Evolutionary conservation across 2,888 invertebrate species (phyloP).

Genomic region (Apamea crenata): DNA sequence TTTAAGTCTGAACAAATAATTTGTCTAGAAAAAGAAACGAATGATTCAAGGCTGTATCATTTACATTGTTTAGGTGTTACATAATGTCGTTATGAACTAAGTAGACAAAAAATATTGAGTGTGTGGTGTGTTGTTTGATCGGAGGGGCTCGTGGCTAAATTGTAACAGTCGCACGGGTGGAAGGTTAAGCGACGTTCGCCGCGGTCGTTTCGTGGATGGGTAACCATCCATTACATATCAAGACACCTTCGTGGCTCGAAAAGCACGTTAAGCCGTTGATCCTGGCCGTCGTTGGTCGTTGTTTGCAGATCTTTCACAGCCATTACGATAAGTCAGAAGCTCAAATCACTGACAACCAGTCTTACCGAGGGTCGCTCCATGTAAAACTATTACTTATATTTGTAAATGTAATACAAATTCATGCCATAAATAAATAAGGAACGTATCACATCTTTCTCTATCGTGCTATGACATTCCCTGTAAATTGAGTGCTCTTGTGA

Average conservation of each 20-base stretch:
- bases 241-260: background rate
- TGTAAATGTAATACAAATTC: no score
- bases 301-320: background rate
- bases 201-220: background rate
- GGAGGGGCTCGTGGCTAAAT: background rate
- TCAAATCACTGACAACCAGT: background rate
- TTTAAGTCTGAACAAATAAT: constrained; percentile 32
- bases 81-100: background rate
- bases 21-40: constrained; percentile 28
- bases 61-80: background rate
- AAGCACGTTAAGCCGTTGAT: no score
- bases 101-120: background rate
- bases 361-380: background rate
- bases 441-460: no score
- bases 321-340: background rate
- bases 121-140: background rate
- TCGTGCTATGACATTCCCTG: no score
- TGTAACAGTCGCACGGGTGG: background rate
- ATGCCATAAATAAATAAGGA: no score
- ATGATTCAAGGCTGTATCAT: constrained; percentile 18
- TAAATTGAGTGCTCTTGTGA: no score
- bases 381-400: background rate
- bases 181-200: background rate
- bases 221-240: background rate
- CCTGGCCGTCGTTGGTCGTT: no score